These are phyloP conservation scores for Colaptes auratus DNA, from an alignment of 2,113 vertebrate species.

Conservation along the genomic window DNA sequence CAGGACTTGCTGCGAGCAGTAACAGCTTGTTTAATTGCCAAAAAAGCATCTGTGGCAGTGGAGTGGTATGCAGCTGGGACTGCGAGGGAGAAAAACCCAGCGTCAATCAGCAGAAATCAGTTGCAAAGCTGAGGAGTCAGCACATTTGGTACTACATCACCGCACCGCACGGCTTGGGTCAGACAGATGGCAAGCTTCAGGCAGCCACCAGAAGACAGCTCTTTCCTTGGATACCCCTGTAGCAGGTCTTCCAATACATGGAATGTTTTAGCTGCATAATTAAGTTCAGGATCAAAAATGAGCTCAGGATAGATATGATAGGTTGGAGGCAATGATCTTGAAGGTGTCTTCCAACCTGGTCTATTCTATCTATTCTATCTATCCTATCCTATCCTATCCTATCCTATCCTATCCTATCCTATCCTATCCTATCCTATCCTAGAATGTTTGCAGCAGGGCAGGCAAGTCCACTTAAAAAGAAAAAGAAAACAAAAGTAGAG, in stretches of 20 bases:
- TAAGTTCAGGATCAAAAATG: neutral
- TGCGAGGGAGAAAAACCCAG: neutral
- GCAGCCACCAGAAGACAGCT: neutral
- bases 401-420: no score
- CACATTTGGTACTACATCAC: neutral
- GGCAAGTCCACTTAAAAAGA: neutral
- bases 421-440: no score
- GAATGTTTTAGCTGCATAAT: rapidly evolving
- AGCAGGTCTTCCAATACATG: rapidly evolving
- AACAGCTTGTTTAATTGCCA: neutral
- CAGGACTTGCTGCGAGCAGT: neutral
- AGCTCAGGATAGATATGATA: rapidly evolving
- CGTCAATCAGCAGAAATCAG: neutral
- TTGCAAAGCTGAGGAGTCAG: neutral
- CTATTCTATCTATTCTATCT: no score
- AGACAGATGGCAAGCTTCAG: neutral
- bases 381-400: no score
- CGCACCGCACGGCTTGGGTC: rapidly evolving
- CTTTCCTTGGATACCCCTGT: neutral
- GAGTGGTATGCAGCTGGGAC: neutral
- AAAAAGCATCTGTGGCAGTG: neutral
- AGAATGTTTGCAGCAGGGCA: rapidly evolving
- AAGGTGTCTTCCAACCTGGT: no score
- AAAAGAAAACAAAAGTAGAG: no score
- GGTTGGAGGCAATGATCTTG: no score